Evolutionary conservation across 2,113 vertebrate genomes (phyloP), one percentile per base, ranked within the genome.

Genomic region (Notothenia coriiceps): DNA sequence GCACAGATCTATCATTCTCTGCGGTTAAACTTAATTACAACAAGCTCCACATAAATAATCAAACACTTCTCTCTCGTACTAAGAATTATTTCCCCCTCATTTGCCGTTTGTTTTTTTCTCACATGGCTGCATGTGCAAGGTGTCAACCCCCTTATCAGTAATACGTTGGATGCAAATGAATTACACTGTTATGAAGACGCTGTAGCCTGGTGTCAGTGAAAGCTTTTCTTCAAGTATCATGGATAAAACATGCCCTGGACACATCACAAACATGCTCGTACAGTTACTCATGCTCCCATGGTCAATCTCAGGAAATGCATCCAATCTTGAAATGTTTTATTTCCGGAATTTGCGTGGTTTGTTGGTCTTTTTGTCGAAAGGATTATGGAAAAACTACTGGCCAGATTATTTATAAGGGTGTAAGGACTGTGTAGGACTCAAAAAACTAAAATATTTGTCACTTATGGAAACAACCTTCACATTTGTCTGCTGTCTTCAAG

Each of bases 1-100:
- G 14, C 43, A 71, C 51, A n/a, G 18, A 55, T 11, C 12, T 20
- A 56, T 47, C 13, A 47, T 47, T 17, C 29, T 35, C 49, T 52
- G 40, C 1, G 0, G 25, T 51, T 56, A 65, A 40, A 70, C 70
- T 67, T 66, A 77, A 85, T 73, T 76, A 71, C 47, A 54, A 7
- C 47, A 60, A 59, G n/a, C 55, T 64, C n/a, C 6, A 54, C 59
- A 43, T 6, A 70, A 59, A 50, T 70, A 70, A 47, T 74, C 43
- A 80, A 81, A 59, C 12, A 0, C 9, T 49, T 35, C 61, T 33
- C 54, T 49, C 50, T 17, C 15, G 59, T 54, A 67, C 70, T 15
- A 70, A 80, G 76, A 61, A 70, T 0, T 0, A 57, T 56, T 29
- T 47, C 40, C 5, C 35, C 5, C 33, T 77, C 4, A 22, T 59